Conservation (phyloP, 2,888 invertebrate species). For the Siphlonurus alternatus region DNA sequence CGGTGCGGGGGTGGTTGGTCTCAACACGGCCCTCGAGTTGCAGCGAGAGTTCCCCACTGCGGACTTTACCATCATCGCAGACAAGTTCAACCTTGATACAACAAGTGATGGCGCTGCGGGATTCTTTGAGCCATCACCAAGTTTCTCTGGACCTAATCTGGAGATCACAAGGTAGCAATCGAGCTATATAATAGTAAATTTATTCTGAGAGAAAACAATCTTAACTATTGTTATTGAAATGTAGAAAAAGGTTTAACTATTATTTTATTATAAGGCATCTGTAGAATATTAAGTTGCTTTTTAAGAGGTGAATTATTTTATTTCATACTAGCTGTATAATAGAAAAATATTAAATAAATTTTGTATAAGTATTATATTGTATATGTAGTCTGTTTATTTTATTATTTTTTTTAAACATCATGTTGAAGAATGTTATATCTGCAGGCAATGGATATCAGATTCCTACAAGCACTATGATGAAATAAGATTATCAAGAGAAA, state of each 20-base stretch:
- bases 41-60: slow-evolving; percentile 48
- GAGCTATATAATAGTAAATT: background rate
- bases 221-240: too few species aligned
- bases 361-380: too few species aligned
- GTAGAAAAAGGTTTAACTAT: too few species aligned
- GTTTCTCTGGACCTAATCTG: slow-evolving; percentile 49
- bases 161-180: slow-evolving; percentile 52
- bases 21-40: slow-evolving; percentile 61
- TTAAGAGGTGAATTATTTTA: too few species aligned
- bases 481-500: slow-evolving; percentile 43
- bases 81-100: slow-evolving; percentile 56
- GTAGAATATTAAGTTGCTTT: too few species aligned
- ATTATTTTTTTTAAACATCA: too few species aligned
- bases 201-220: too few species aligned
- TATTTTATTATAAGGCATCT: too few species aligned
- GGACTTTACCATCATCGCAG: slow-evolving; percentile 54
- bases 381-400: too few species aligned
- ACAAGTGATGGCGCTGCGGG: slow-evolving; percentile 79
- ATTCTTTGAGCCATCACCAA: slow-evolving; percentile 61
- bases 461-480: slow-evolving; percentile 63
- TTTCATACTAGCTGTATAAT: too few species aligned
- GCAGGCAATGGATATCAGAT: slow-evolving; percentile 60
- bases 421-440: too few species aligned
- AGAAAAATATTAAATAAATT: background rate
- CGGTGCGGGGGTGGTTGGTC: slow-evolving; percentile 80